Conservation (phyloP, 1,140 invertebrate genomes). For the Belonocnema kinseyi region DNA sequence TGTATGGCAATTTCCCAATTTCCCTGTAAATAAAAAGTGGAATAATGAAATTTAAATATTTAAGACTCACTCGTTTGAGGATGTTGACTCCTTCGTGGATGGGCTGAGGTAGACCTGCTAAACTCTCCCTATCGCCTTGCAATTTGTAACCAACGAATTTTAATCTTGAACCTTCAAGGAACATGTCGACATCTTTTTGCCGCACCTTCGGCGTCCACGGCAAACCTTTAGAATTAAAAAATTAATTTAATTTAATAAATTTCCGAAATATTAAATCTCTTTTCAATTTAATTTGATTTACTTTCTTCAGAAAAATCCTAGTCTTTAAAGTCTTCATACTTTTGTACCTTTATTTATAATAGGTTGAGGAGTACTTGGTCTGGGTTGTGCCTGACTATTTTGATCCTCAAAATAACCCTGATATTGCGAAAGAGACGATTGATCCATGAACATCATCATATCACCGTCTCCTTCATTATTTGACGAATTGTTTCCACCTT, state of each 20-base stretch:
- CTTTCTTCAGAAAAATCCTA: too few species aligned
- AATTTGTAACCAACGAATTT: slow-evolving; percentile 97
- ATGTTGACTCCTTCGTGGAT: slow-evolving; percentile 96
- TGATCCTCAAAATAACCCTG: slow-evolving; percentile 63
- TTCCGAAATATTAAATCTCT: too few species aligned
- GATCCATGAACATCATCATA: slow-evolving; percentile 55
- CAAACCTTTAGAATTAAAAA: slow-evolving; percentile 76
- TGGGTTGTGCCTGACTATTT: slow-evolving; percentile 61
- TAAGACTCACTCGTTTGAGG: slow-evolving; percentile 81
- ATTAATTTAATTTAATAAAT: slow-evolving; percentile 13
- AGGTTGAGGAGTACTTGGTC: slow-evolving; percentile 73
- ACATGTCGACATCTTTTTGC: slow-evolving; percentile 93
- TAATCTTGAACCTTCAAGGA: slow-evolving; percentile 91
- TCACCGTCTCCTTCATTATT: slow-evolving; percentile 64
- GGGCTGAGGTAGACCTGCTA: slow-evolving; percentile 94
- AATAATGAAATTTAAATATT: neutral
- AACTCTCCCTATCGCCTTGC: slow-evolving; percentile 88
- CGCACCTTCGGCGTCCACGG: slow-evolving; percentile 98
- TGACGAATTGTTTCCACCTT: slow-evolving; percentile 44
- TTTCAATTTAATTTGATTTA: too few species aligned
- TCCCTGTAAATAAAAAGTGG: neutral
- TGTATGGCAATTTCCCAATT: neutral
- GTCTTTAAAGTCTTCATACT: too few species aligned
- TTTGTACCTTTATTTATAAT: slow-evolving; percentile 65
- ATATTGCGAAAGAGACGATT: slow-evolving; percentile 49